A percentile compares a stretch with the other conserved stretches of the same genome.
Evolutionary conservation across 2,797 vertebrate species (phyloP).

Genomic region (Acridotheres tristis): DNA sequence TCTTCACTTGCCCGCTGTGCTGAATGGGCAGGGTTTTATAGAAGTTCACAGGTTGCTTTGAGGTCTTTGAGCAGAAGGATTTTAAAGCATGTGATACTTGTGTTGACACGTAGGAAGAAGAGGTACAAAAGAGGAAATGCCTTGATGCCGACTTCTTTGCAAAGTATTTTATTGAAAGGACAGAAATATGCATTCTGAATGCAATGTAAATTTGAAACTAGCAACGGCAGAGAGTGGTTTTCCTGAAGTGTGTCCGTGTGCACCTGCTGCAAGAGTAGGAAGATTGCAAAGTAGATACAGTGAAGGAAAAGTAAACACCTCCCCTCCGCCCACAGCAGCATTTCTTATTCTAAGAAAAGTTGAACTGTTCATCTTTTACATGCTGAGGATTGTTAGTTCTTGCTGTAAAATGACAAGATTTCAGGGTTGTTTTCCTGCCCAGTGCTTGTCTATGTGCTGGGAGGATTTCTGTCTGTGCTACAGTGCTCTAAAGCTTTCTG

Average conservation of each 20-base stretch:
- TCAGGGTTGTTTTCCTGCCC: neutral
- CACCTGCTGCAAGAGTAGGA: neutral
- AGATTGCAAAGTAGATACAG: neutral
- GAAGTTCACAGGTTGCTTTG: constrained; percentile 19
- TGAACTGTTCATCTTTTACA: neutral
- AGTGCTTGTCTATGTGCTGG: rapidly evolving
- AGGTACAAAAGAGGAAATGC: neutral
- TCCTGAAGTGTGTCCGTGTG: neutral
- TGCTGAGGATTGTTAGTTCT: neutral
- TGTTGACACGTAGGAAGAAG: neutral
- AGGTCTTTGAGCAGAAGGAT: neutral
- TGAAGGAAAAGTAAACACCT: neutral
- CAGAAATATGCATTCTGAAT: neutral
- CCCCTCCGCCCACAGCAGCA: neutral
- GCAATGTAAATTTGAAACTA: neutral
- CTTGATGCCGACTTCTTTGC: neutral
- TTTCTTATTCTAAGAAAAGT: neutral
- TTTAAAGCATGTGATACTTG: neutral
- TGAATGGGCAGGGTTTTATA: neutral
- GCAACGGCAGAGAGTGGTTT: neutral
- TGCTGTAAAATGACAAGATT: neutral
- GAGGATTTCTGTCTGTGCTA: neutral
- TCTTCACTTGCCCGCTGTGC: neutral
- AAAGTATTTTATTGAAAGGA: neutral
- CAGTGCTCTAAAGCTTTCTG: neutral